These are phyloP conservation scores for Rhynchopsitta pachyrhyncha DNA, from an alignment of 2,113 vertebrate species.

Conservation along the genomic window DNA sequence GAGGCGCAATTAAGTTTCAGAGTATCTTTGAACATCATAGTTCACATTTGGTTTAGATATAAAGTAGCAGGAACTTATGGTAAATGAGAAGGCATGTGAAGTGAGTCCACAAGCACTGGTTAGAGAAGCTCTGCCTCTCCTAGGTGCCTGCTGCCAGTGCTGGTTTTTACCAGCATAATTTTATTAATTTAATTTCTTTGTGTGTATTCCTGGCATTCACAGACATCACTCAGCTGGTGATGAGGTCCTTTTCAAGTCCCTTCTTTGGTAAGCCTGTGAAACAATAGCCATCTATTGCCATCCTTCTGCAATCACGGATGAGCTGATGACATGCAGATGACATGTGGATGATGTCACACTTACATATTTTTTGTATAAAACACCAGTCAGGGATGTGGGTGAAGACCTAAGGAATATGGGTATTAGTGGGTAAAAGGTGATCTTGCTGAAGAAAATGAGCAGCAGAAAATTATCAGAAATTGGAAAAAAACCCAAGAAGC, in stretches of 20 bases:
- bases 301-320: neutral
- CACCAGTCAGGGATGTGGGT: neutral
- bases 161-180: neutral
- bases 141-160: neutral
- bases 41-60: conserved; percentile 3
- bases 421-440: neutral
- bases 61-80: neutral
- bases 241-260: neutral
- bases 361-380: neutral
- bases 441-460: neutral
- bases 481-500: neutral
- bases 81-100: neutral
- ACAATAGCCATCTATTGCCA: neutral
- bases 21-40: neutral
- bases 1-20: conserved; percentile 58
- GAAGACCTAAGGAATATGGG: neutral
- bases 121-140: neutral
- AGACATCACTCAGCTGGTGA: neutral
- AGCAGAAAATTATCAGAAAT: neutral
- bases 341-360: neutral
- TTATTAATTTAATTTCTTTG: neutral
- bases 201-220: neutral
- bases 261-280: neutral
- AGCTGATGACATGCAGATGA: neutral
- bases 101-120: neutral